Evolutionary conservation across 2,888 invertebrate species (phyloP), one percentile per base, ranked within the genome.

Genomic region (Galerucella nymphaeae): DNA sequence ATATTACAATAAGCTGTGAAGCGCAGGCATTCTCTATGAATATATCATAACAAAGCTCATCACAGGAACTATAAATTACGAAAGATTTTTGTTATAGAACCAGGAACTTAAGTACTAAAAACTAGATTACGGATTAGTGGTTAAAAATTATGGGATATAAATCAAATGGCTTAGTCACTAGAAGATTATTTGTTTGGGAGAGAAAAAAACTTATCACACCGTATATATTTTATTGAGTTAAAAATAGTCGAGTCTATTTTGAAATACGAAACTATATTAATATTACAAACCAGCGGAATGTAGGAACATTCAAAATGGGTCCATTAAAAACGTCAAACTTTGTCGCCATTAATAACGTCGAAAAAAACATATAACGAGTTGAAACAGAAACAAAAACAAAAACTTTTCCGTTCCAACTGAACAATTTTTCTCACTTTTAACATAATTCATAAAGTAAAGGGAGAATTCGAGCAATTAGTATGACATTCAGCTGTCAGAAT

Each of bases 401-500:
- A 81, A 82, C 73, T 80, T 77, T 75, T 72, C 77, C 80, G 82
- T 82, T 81, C 81, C 82, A 81, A 82, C 80, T 81, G 83, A 83
- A 81, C 81, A 81, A 80, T 80, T 80, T 81, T 81, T 81, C 82
- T 80, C 78, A 75, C 75, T 75, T 71, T 78, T 73, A 75, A 78
- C 76, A 83, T 83, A 84, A 82, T 79, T 84, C 83, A 83, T 83
- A 80, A 78, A 73, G 71, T 71, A 73, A 70, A 66, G 71, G 80
- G 81, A 82, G 82, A 82, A 82, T 79, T 79, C 76, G 79, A 79
- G 84, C 84, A 86, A 86, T 86, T 86, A 86, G 85, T 83, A 82
- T 82, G 84, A 84, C 84, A 83, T 81, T 80, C 82, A 82, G 82
- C 80, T 83, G 83, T 84, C 84, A 82, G 78, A 81, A 78, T 76